Conservation (phyloP, 2,888 invertebrate genomes). For the Diloba caeruleocephala region DNA sequence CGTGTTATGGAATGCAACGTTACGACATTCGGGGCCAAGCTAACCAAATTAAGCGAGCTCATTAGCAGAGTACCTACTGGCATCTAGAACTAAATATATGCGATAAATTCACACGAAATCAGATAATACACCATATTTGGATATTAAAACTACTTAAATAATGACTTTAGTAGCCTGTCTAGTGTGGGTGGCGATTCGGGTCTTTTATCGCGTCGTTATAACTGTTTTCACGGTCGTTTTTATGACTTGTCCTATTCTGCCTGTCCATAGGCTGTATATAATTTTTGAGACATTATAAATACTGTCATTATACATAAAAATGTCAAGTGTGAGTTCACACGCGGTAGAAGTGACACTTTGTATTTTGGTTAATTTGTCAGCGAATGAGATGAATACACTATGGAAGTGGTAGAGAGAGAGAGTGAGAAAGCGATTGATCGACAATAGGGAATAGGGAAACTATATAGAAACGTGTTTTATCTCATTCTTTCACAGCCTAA, state of each 20-base stretch:
- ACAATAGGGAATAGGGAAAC: no score
- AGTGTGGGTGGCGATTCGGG: conserved; percentile 30
- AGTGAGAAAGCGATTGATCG: no score
- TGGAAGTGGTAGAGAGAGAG: no score
- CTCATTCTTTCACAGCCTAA: no score
- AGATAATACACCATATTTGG: conserved; percentile 52
- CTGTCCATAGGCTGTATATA: conserved; percentile 22
- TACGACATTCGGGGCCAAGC: conserved; percentile 62
- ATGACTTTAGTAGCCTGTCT: conserved; percentile 29
- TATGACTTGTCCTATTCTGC: conserved; percentile 32
- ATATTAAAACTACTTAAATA: conserved; percentile 43
- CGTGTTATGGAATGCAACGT: conserved; percentile 67
- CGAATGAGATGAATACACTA: no score
- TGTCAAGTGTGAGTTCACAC: no score
- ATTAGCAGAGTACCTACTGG: conserved; percentile 58
- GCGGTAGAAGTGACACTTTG: no score
- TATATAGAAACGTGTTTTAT: no score
- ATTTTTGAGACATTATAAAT: conserved; percentile 11
- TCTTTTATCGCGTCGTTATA: conserved; percentile 34
- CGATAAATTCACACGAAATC: conserved; percentile 48
- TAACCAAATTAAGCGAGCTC: conserved; percentile 64
- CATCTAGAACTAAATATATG: conserved; percentile 51
- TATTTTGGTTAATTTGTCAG: no score
- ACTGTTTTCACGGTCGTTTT: conserved; percentile 34
- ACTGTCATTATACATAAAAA: no score